phyloP scores from a whole-genome alignment of 2,797 vertebrate species.

The Paedocypris micromegethes region DNA sequence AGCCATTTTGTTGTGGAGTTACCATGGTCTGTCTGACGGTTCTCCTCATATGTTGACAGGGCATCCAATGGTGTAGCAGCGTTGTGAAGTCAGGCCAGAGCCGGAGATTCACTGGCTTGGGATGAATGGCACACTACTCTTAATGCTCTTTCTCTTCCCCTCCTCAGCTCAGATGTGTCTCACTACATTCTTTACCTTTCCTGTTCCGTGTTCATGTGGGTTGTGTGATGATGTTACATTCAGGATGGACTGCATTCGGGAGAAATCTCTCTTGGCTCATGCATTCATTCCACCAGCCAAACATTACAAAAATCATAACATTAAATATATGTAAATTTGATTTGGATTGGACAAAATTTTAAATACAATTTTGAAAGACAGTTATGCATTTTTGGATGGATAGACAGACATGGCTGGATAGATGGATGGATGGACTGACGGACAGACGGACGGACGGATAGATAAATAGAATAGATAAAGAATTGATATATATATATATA shows the following conservation, averaged over 20 bases:
- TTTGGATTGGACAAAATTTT: too few species aligned
- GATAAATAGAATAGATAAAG: too few species aligned
- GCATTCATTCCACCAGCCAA: neutral
- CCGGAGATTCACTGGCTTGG: conserved; percentile 58
- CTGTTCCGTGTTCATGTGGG: conserved; percentile 35
- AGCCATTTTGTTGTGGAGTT: conserved; percentile 54
- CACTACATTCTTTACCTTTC: conserved; percentile 31
- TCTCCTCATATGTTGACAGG: conserved; percentile 59
- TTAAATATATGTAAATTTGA: too few species aligned
- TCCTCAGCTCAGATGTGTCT: conserved; percentile 45
- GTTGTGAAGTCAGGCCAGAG: conserved; percentile 48
- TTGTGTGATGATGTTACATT: conserved; percentile 38
- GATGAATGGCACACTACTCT: conserved; percentile 15
- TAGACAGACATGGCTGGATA: too few species aligned
- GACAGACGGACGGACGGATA: too few species aligned
- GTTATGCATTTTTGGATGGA: too few species aligned
- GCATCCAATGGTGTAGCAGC: conserved; percentile 34
- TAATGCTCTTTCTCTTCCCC: conserved; percentile 48
- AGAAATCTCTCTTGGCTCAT: conserved; percentile 47
- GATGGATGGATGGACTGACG: too few species aligned
- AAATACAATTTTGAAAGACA: too few species aligned
- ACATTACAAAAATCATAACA: too few species aligned
- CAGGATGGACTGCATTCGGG: conserved; percentile 36
- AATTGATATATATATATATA: too few species aligned
- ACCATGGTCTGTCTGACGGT: conserved; percentile 64